A percentile compares a stretch with the other conserved stretches of the same genome.
Evolutionary conservation across 2,113 vertebrate genomes (phyloP).

Genomic region (Paracanthobrama guichenoti): DNA sequence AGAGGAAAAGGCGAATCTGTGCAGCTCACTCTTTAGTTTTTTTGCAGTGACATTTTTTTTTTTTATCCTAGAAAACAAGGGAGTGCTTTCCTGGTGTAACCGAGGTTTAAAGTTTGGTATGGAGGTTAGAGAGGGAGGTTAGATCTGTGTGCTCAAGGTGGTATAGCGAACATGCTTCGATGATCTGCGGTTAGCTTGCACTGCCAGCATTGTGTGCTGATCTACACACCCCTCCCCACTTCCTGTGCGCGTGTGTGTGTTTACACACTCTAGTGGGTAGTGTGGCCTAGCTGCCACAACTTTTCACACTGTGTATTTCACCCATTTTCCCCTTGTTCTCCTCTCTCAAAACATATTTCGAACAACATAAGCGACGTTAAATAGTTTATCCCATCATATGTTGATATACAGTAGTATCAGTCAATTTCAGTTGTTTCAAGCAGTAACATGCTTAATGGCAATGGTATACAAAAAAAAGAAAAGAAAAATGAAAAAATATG

Average conservation of each 20-base stretch:
- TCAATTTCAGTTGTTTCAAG: too few species aligned
- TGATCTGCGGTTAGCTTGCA: slow-evolving; percentile 73
- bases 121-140: slow-evolving; percentile 44
- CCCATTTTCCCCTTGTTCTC: neutral
- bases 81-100: slow-evolving; percentile 50
- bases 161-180: slow-evolving; percentile 40
- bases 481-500: too few species aligned
- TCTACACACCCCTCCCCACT: slow-evolving; percentile 86
- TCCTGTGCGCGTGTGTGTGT: slow-evolving; percentile 71
- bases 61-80: slow-evolving; percentile 24
- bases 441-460: neutral
- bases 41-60: neutral
- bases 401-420: neutral
- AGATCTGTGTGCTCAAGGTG: slow-evolving; percentile 37
- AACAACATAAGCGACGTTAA: neutral
- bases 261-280: slow-evolving; percentile 63
- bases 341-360: neutral
- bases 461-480: neutral
- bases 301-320: neutral
- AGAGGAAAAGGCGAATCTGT: slow-evolving; percentile 40
- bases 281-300: slow-evolving; percentile 57
- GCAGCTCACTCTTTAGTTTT: slow-evolving; percentile 20
- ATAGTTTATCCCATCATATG: neutral
- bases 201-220: slow-evolving; percentile 65
- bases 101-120: slow-evolving; percentile 44